Evolutionary conservation across 2,113 vertebrate species (phyloP), one percentile per base, ranked within the genome.

Genomic region (Dasypus novemcinctus): DNA sequence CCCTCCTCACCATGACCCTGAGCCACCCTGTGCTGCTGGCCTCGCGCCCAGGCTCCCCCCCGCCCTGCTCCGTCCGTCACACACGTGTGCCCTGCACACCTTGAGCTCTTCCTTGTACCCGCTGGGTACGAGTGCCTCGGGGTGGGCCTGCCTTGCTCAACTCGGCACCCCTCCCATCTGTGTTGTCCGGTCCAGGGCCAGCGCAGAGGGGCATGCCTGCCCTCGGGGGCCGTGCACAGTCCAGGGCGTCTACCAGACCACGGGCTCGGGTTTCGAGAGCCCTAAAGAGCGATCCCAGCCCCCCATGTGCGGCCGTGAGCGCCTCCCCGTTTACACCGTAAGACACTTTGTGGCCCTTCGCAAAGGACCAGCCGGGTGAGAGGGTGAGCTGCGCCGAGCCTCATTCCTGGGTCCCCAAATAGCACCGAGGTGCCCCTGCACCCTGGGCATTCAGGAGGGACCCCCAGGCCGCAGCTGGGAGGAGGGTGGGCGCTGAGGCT

Each of bases 251-350:
- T 5, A 12, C 2, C 0, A 38, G 46, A 63, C 61, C 41, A 7
- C 1, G 23, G 46, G 25, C 17, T 57, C 29, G 1, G 46, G 71
- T 9, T 31, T 4, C 13, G 31, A n/a, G 43, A 43, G 4, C 43
- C 74, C 2, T 7, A 7, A 46, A 4, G 54, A 20, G 2, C 11
- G 49, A 36, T 23, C 38, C 8, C 9, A 1, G 0, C 14, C 59
- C 25, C 14, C 0, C 0, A 3, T 0, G 27, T 46, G n/a, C 2
- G 25, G 66, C 4, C 5, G 10, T 0, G 2, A 15, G 33, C 0
- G 52, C 3, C 8, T 43, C 71, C 23, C 54, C 54, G 7, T 2
- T 31, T 21, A 8, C 20, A 29, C 1, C 20, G 38, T 1, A 41
- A 43, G 36, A 15, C 1, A 11, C 52, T 52, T 6, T 3, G 64